Evolutionary conservation across 2,797 vertebrate genomes (phyloP).

Genomic region (Poecilia wingei): DNA sequence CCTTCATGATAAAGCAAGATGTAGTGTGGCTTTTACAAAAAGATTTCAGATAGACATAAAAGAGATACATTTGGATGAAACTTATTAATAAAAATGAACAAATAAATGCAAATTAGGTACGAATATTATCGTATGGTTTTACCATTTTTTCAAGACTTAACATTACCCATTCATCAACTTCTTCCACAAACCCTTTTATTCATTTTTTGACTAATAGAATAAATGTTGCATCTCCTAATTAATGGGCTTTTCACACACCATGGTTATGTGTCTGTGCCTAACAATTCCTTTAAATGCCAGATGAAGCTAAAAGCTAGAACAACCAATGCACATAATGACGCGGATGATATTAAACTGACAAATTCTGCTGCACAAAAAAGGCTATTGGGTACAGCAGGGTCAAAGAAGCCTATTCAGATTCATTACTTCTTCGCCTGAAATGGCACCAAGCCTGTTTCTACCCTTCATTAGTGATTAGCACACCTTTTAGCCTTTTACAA

Average conservation of each 20-base stretch:
- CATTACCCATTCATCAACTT: not conserved
- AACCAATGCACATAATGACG: slow-evolving; percentile 74
- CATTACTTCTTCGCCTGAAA: slow-evolving; percentile 77
- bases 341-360: slow-evolving; percentile 76
- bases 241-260: slow-evolving; percentile 37
- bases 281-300: slow-evolving; percentile 73
- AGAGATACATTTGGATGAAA: not conserved
- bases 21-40: not conserved
- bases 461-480: slow-evolving; percentile 79
- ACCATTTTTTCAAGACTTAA: not conserved
- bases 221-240: slow-evolving; percentile 53
- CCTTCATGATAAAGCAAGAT: not conserved
- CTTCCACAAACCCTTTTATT: not conserved
- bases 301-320: slow-evolving; percentile 68
- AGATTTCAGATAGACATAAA: slow-evolving; percentile 15
- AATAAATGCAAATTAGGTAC: not conserved
- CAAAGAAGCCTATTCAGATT: slow-evolving; percentile 73
- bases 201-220: slow-evolving; percentile 2
- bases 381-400: slow-evolving; percentile 72
- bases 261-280: slow-evolving; percentile 23
- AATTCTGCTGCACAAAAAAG: slow-evolving; percentile 61
- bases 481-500: slow-evolving; percentile 75
- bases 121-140: not conserved
- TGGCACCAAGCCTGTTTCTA: slow-evolving; percentile 74
- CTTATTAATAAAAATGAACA: not conserved